Evolutionary conservation across 2,797 vertebrate species (phyloP).

Genomic region (Tinamus major): DNA sequence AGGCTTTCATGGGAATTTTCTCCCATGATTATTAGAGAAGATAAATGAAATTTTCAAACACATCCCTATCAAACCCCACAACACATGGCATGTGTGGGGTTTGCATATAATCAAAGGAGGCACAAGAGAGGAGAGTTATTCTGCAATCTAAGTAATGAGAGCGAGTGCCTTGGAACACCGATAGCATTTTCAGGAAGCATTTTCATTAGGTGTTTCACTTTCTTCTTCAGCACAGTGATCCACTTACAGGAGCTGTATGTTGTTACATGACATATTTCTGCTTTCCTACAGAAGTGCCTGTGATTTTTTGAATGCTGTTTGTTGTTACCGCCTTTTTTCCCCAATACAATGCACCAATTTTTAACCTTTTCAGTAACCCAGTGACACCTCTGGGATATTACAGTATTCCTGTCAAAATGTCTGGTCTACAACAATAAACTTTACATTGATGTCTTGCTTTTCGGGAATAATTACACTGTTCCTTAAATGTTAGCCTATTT

Average conservation of each 20-base stretch:
- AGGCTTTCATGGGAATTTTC: not conserved
- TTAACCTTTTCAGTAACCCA: conserved; percentile 77
- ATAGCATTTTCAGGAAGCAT: not conserved
- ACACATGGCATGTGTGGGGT: not conserved
- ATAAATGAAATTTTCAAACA: conserved; percentile 37
- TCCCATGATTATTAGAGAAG: not conserved
- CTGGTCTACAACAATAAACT: conserved; percentile 78
- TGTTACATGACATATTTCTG: conserved; percentile 60
- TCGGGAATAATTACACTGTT: conserved; percentile 81
- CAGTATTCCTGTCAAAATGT: conserved; percentile 77
- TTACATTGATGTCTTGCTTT: conserved; percentile 84
- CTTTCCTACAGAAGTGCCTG: conserved; percentile 30
- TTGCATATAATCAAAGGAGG: not conserved
- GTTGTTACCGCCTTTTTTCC: conserved; percentile 57
- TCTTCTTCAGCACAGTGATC: conserved; percentile 17
- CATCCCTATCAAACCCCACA: not conserved
- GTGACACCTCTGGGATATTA: conserved; percentile 69
- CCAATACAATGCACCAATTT: conserved; percentile 45
- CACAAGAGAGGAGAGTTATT: conserved; percentile 30
- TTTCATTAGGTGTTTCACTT: conserved; percentile 55
- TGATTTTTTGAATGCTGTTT: conserved; percentile 59
- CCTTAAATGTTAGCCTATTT: conserved; percentile 82
- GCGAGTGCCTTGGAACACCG: not conserved
- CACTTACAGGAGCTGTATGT: conserved; percentile 33
- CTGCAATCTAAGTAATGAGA: conserved; percentile 43